Base-by-base conservation (phyloP, 1,140 invertebrate species). In the Rhopalosiphum padi region DNA sequence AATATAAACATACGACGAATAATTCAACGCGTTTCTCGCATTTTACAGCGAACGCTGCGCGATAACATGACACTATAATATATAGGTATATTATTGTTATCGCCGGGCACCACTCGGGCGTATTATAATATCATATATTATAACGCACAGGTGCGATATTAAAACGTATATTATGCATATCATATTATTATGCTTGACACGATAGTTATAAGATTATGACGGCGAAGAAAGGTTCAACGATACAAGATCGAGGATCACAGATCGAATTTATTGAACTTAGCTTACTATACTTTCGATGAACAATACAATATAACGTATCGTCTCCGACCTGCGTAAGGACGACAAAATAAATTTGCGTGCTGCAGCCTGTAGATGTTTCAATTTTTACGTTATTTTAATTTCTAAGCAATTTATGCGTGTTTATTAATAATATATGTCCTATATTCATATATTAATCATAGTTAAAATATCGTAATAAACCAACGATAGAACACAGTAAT, bases 11-110 rank as follows among this genome's bases (percentile, higher is more conserved):
- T 55, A 25, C 55, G 35, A 23, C 35, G 7, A 89, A 77, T 77
- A 77, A 37, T 53, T 89, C n/a, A 37, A 89, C n/a, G 48, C 11
- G 87, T 88, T 41, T 87, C 83, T 86, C 37, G 11, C 83, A 86
- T 86, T 86, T 43, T 48, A n/a, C 30, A 85, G 83, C 41, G 6
- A 22, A 37, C 18, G 5, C 18, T 37, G 35, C 7, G 18, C 11
- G 82, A 85, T 85, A 43, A 85, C 37, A 82, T 22, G 23, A 77
- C n/a, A 82, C 37, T 82, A 83, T 46, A 86, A 83, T 46, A 86
- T 11, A 46, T 46, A 41, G 2, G 3, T 43, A 43, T 7, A 85
- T 41, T 25, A 85, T 85, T 41, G 3, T 85, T 77, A 77, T 77
- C 60, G n/a, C 18, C 30, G 15, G 30, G 11, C 60, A 68, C 11